phyloP scores from a whole-genome alignment of 2,888 invertebrate genomes.

The Melanargia galathea region DNA sequence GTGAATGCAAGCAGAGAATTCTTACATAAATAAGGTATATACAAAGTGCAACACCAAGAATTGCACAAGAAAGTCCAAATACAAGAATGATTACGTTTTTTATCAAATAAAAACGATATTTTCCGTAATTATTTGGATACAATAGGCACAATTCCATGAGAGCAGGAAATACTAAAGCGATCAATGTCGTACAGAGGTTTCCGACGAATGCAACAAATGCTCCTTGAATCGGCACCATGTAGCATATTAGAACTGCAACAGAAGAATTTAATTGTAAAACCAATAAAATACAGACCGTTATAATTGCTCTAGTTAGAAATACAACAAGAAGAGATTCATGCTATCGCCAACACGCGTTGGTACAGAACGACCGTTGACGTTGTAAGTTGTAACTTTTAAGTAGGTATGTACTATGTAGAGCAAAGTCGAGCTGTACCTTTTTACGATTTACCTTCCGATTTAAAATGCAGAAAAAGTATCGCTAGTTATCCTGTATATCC shows the following conservation, averaged over 20 bases:
- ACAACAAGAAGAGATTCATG: no score
- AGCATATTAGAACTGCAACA: slow-evolving; percentile 58
- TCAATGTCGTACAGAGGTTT: slow-evolving; percentile 57
- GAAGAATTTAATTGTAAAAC: no score
- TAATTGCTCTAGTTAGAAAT: no score
- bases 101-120: slow-evolving; percentile 47
- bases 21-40: slow-evolving; percentile 56
- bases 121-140: slow-evolving; percentile 58
- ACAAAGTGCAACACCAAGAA: slow-evolving; percentile 51
- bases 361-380: no score
- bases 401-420: no score
- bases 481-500: no score
- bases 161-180: slow-evolving; percentile 62
- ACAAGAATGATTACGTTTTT: slow-evolving; percentile 53
- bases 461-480: no score
- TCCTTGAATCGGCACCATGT: slow-evolving; percentile 59
- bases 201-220: slow-evolving; percentile 66
- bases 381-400: no score
- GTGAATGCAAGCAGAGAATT: slow-evolving; percentile 44
- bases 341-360: no score
- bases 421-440: no score
- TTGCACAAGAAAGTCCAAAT: slow-evolving; percentile 48
- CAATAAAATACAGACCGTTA: no score
- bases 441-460: no score
- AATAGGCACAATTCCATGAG: slow-evolving; percentile 61